Evolutionary conservation across 2,797 vertebrate genomes (phyloP).

Genomic region (Epinephelus coioides): DNA sequence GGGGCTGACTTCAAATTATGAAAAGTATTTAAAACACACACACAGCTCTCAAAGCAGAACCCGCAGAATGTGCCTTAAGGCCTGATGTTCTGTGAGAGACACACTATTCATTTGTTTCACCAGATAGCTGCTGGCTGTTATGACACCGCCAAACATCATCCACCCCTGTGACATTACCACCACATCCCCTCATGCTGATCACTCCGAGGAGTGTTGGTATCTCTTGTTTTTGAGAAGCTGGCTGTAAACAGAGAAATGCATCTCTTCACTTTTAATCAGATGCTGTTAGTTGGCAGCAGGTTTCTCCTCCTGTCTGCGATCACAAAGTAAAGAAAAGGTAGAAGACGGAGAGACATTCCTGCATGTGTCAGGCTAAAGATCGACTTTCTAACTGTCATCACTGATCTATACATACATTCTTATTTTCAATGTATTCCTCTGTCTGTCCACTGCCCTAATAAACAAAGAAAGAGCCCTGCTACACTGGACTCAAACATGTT

Average conservation of each 20-base stretch:
- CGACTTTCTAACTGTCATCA: conserved; percentile 15
- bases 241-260: not conserved
- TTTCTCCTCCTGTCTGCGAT: not conserved
- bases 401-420: conserved; percentile 35
- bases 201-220: not conserved
- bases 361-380: conserved; percentile 37
- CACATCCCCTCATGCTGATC: conserved; percentile 1
- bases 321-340: conserved; percentile 18
- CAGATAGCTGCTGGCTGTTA: conserved; percentile 18
- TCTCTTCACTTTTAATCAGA: not conserved
- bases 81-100: conserved; percentile 9
- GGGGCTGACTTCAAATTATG: conserved; percentile 25
- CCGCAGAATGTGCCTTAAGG: conserved; percentile 16
- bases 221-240: not conserved
- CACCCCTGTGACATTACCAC: conserved; percentile 37
- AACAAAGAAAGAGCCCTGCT: too few relatives aligned
- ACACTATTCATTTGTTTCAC: conserved; percentile 41
- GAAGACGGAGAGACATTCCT: conserved; percentile 20
- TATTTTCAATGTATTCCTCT: conserved; percentile 28
- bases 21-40: not conserved
- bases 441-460: not conserved
- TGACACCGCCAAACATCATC: conserved; percentile 25
- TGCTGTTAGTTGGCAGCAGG: not conserved
- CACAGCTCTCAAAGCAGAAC: conserved; percentile 9
- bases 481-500: too few relatives aligned